Evolutionary conservation across 2,888 invertebrate genomes (phyloP).

Genomic region (Congeria kusceri): DNA sequence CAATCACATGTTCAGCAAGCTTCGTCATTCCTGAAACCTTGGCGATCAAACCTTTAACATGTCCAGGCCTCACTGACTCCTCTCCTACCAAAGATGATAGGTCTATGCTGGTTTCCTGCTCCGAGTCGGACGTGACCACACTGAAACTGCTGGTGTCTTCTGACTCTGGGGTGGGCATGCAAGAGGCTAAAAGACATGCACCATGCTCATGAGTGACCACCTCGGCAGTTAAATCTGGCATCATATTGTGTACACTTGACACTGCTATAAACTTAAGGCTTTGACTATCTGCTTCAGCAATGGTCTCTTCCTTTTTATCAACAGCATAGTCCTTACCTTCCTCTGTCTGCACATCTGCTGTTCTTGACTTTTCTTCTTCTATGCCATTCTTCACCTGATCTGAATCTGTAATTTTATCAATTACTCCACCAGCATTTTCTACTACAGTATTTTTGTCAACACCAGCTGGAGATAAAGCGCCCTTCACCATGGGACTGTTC

Average conservation of each 20-base stretch:
- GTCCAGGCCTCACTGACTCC: conserved; percentile 46
- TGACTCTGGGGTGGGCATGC: conserved; percentile 9
- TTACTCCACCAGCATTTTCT: not conserved
- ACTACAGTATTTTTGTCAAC: not conserved
- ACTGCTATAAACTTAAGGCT: not conserved
- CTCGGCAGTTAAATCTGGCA: conserved; percentile 29
- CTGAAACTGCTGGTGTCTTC: conserved; percentile 34
- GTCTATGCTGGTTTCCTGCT: conserved; percentile 40
- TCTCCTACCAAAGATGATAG: conserved; percentile 24
- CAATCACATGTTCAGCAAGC: not conserved
- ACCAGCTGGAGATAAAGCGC: not conserved
- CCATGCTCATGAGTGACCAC: conserved; percentile 12
- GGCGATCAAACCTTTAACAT: conserved; percentile 54
- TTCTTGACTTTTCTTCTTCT: not conserved
- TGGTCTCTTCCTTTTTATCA: not conserved
- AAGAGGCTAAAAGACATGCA: conserved; percentile 3
- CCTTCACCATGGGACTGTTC: not conserved
- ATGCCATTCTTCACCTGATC: too few relatives aligned
- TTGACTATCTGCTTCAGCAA: not conserved
- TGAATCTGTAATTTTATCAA: not conserved
- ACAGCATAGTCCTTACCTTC: not conserved
- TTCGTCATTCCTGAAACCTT: conserved; percentile 30
- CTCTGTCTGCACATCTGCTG: not conserved
- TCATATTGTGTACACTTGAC: not conserved
- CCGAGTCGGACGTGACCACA: conserved; percentile 27